Conservation (phyloP, 2,888 invertebrate genomes). For the Acronicta leporina region DNA sequence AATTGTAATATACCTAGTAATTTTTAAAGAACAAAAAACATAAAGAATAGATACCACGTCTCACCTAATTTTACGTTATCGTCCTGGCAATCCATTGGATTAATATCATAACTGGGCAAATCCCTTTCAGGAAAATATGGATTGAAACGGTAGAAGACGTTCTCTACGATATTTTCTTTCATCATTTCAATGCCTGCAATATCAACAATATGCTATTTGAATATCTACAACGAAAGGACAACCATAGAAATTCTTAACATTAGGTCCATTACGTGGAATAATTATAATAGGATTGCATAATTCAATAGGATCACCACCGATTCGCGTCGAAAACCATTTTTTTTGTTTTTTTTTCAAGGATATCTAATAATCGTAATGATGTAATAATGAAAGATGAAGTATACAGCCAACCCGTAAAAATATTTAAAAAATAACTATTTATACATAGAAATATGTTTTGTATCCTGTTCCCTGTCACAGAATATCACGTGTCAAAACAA, state of each 20-base stretch:
- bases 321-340: too few species aligned
- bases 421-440: too few species aligned
- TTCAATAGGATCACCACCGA: background rate
- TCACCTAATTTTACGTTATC: constrained; percentile 73
- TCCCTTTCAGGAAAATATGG: constrained; percentile 75
- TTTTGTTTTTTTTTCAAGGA: too few species aligned
- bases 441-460: too few species aligned
- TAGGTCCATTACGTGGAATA: background rate
- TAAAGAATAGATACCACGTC: constrained; percentile 9
- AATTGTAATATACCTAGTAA: too few species aligned
- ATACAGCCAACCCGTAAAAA: too few species aligned
- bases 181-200: constrained; percentile 75
- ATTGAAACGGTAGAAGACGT: constrained; percentile 79
- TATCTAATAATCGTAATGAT: too few species aligned
- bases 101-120: constrained; percentile 71
- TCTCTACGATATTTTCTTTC: constrained; percentile 78
- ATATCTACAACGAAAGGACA: background rate
- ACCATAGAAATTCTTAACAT: background rate
- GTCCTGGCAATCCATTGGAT: constrained; percentile 71
- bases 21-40: too few species aligned
- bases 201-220: background rate
- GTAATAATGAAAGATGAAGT: too few species aligned
- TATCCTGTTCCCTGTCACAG: too few species aligned
- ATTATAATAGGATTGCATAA: background rate
- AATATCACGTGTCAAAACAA: too few species aligned